Conservation (phyloP, 2,797 vertebrate species). For the Astyanax mexicanus region DNA sequence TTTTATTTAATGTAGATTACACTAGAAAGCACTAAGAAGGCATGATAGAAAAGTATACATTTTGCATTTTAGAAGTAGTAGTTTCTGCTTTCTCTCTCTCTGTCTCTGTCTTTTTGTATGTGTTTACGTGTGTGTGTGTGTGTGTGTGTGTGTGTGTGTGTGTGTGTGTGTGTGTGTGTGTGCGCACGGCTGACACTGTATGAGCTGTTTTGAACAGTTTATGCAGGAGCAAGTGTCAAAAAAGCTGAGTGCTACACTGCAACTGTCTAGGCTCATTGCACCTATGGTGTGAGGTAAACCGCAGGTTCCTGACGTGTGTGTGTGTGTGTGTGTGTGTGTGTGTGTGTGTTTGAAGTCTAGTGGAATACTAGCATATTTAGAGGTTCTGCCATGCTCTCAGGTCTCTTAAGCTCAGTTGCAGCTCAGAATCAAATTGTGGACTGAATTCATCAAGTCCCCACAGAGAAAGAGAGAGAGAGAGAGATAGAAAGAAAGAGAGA, state of each 20-base stretch:
- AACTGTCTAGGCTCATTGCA: conserved; percentile 30
- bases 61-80: too few relatives aligned
- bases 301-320: conserved; percentile 10
- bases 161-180: neutral
- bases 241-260: neutral
- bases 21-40: too few relatives aligned
- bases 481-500: neutral
- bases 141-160: too few relatives aligned
- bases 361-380: conserved; percentile 13
- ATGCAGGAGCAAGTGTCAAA: conserved; percentile 26
- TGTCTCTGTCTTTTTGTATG: too few relatives aligned
- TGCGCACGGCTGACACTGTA: neutral
- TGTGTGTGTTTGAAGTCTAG: neutral
- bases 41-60: too few relatives aligned
- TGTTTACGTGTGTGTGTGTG: too few relatives aligned
- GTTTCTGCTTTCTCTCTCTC: too few relatives aligned
- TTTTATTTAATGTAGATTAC: too few relatives aligned
- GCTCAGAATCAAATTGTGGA: conserved; percentile 48
- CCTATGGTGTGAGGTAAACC: conserved; percentile 34
- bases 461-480: conserved; percentile 9
- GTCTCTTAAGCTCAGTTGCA: conserved; percentile 34
- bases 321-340: neutral
- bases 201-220: conserved; percentile 13
- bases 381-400: conserved; percentile 21
- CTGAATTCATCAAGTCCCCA: conserved; percentile 47